Percentiles rank a stretch among this genome's conserved stretches.
Evolutionary conservation across 2,113 vertebrate genomes (phyloP).

Genomic region (Sturnus vulgaris): DNA sequence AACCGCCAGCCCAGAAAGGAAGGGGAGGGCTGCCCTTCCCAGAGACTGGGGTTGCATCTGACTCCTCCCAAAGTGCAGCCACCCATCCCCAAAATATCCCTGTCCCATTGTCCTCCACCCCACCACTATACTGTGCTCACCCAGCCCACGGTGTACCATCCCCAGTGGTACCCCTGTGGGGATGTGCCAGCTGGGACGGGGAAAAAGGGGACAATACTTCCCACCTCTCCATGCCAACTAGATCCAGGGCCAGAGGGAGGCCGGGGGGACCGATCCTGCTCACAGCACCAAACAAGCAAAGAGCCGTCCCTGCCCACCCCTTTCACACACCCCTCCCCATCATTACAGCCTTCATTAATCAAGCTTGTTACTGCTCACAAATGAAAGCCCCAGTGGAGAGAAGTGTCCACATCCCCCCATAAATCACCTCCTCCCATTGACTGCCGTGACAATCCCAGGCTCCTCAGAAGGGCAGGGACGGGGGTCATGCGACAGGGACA

Average conservation of each 20-base stretch:
- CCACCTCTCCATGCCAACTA: not conserved
- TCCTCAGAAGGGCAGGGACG: not conserved
- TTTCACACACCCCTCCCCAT: not conserved
- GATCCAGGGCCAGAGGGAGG: not conserved
- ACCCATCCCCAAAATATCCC: not conserved
- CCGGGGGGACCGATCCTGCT: not conserved
- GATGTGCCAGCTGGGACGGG: not conserved
- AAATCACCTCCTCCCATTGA: conserved; percentile 33
- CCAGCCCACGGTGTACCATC: too few relatives aligned
- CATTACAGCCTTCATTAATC: not conserved
- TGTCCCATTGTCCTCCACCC: not conserved
- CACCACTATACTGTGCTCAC: not conserved
- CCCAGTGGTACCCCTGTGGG: not conserved
- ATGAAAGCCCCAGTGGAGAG: not conserved
- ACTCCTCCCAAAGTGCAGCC: not conserved
- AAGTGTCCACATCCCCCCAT: not conserved
- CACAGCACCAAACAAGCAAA: not conserved
- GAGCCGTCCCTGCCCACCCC: rapidly evolving
- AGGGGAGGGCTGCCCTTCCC: not conserved
- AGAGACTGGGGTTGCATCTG: not conserved
- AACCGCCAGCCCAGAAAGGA: not conserved
- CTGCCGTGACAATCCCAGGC: not conserved
- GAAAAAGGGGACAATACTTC: not conserved
- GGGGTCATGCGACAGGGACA: not conserved
- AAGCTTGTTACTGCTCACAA: not conserved